Evolutionary conservation across 2,888 invertebrate genomes (phyloP).

Genomic region (Rhorus exstirpatorius): DNA sequence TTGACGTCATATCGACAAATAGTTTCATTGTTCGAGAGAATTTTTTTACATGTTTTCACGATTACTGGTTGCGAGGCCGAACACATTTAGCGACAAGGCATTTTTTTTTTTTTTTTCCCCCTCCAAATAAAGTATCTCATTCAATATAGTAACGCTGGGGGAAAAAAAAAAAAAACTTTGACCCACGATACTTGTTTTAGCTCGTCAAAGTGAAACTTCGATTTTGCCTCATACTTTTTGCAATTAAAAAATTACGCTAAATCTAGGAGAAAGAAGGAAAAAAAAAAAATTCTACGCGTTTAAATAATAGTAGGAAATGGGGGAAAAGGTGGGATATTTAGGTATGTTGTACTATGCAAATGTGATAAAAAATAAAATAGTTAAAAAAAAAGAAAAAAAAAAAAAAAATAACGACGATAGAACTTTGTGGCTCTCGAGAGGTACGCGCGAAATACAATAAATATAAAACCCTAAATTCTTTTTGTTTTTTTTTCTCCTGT

Average conservation of each 20-base stretch:
- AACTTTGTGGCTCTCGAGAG: constrained; percentile 43
- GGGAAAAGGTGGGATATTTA: constrained; percentile 37
- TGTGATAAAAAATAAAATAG: too few relatives aligned
- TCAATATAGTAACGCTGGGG: too few relatives aligned
- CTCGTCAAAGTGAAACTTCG: constrained; percentile 12
- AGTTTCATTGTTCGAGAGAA: constrained; percentile 21
- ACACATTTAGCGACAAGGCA: constrained; percentile 64
- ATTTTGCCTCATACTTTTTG: background rate
- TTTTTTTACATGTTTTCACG: constrained; percentile 12
- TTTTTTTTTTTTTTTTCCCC: constrained; percentile 35
- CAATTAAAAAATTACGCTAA: constrained; percentile 34
- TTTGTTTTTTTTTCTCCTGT: background rate
- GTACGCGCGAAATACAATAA: constrained; percentile 51
- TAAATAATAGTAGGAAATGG: constrained; percentile 19
- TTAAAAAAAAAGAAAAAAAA: constrained; percentile 16
- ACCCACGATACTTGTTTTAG: constrained; percentile 4
- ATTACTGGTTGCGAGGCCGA: constrained; percentile 46
- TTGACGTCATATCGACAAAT: constrained; percentile 46
- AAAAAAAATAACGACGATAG: constrained; percentile 26
- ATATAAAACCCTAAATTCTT: constrained; percentile 45
- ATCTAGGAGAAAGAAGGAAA: constrained; percentile 7
- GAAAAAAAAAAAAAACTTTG: constrained; percentile 31
- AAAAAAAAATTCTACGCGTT: constrained; percentile 10
- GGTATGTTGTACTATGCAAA: constrained; percentile 35
- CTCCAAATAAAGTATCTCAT: too few relatives aligned